Percentiles rank a stretch among this genome's conserved stretches.
phyloP scores from a whole-genome alignment of 1,140 invertebrate species.

The Scaptodrosophila lebanonensis region DNA sequence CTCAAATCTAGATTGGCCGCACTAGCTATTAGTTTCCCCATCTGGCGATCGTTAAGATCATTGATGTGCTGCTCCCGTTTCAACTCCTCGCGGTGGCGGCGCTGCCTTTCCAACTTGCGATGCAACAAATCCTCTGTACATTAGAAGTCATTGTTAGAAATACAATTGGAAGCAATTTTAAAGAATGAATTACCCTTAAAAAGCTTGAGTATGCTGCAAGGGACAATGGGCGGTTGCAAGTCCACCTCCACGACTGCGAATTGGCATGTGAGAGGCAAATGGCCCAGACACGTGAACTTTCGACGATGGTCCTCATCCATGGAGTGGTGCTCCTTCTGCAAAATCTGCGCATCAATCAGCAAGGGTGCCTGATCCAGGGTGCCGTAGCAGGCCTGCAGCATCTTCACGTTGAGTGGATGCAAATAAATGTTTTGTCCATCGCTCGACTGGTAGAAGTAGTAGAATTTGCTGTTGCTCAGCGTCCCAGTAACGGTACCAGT shows the following conservation, averaged over 20 bases:
- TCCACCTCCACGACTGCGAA: slow-evolving; percentile 94
- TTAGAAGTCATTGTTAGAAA: background rate
- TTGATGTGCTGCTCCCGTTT: slow-evolving; percentile 84
- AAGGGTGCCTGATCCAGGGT: slow-evolving; percentile 87
- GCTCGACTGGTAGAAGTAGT: slow-evolving; percentile 92
- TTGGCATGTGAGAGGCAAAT: slow-evolving; percentile 92
- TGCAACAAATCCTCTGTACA: slow-evolving; percentile 81
- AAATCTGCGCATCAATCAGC: slow-evolving; percentile 84
- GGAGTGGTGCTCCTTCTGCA: slow-evolving; percentile 90
- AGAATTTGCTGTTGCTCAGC: slow-evolving; percentile 79
- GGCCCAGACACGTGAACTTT: slow-evolving; percentile 88
- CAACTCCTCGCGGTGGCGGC: slow-evolving; percentile 83
- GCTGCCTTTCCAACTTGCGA: slow-evolving; percentile 81
- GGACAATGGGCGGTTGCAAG: slow-evolving; percentile 84
- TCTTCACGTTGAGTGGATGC: slow-evolving; percentile 93
- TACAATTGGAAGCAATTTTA: background rate
- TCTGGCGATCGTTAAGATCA: slow-evolving; percentile 83
- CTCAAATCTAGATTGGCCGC: slow-evolving; percentile 80
- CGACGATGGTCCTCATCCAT: slow-evolving; percentile 89
- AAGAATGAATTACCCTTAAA: slow-evolving; percentile 82
- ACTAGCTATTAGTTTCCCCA: slow-evolving; percentile 80
- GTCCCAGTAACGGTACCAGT: slow-evolving; percentile 29
- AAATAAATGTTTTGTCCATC: slow-evolving; percentile 96
- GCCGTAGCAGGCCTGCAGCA: slow-evolving; percentile 92
- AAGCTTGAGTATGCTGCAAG: slow-evolving; percentile 80